Evolutionary conservation across 2,888 invertebrate genomes (phyloP), one percentile per base, ranked within the genome.

Genomic region (Ypsolopha scabrella): DNA sequence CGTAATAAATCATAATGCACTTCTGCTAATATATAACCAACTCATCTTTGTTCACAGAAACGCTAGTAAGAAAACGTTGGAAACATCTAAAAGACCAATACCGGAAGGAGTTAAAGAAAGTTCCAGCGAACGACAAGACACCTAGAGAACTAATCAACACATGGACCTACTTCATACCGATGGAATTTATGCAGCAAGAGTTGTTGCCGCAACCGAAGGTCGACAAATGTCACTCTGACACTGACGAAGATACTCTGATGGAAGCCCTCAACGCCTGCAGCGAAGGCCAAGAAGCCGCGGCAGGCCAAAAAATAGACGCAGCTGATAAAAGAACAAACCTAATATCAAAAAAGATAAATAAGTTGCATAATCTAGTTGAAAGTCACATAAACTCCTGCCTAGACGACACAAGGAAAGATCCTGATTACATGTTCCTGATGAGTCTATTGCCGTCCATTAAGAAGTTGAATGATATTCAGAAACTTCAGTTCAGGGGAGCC

Each of bases 71-170:
- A 46, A 67, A 63, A 51, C 53, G 61, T 33, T 68, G 67, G 67
- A 68, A 67, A 52, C 61, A 67, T 11, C 52, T 65, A 2, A 65
- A 62, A 45, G 67, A 68, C 53, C 62, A 65, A 41, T 65, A 60
- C 55, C 57, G 65, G 7, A 63, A 65, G n/a, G 67, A 68, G 43
- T 51, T 60, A 10, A 65, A 62, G 53, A 65, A 61, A 51, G 37
- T 50, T 38, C 46, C 46, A 35, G 34, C n/a, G 33, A 41, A 51
- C 8, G 44, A 53, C 1, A 52, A 24, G 24, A 24, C 24, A 4
- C 24, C 24, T 24, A 24, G 24, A 24, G 24, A 24, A 24, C 24
- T 24, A 24, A 24, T 24, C 2, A 51, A 33, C 35, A 9, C 53
- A 7, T 68, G 67, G 67, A 55, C 57, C 13, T 58, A 62, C 51